phyloP scores from a whole-genome alignment of 2,113 vertebrate species.

The Dromiciops gliroides region DNA sequence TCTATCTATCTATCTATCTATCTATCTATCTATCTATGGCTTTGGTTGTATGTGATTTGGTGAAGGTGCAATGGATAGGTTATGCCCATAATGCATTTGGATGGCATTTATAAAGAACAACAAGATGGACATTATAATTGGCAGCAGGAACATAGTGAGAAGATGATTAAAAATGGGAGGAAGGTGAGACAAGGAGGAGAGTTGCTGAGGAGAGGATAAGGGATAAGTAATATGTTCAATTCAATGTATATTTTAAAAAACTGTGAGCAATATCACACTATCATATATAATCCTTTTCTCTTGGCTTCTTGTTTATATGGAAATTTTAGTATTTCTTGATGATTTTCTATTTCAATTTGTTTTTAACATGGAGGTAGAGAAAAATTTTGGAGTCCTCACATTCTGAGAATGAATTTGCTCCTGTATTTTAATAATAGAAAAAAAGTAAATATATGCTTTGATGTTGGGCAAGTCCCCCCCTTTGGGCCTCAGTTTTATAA shows the following conservation, averaged over 20 bases:
- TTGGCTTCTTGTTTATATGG: not conserved
- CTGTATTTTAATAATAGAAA: not conserved
- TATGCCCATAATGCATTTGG: not conserved
- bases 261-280: not conserved
- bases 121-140: not conserved
- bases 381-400: not conserved
- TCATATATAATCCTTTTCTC: not conserved
- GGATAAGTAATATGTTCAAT: not conserved
- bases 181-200: not conserved
- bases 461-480: no score
- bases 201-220: not conserved
- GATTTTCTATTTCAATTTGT: not conserved
- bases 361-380: not conserved
- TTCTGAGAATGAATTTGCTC: not conserved
- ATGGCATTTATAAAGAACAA: not conserved
- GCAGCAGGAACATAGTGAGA: not conserved
- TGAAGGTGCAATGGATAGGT: not conserved
- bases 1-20: no score
- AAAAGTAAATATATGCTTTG: not conserved
- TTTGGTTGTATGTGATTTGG: not conserved
- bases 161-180: not conserved
- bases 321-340: not conserved
- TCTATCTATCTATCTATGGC: not conserved
- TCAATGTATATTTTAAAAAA: not conserved
- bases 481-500: no score